Base-by-base conservation (phyloP, 2,797 vertebrate species). In the Manis crassicaudata region DNA sequence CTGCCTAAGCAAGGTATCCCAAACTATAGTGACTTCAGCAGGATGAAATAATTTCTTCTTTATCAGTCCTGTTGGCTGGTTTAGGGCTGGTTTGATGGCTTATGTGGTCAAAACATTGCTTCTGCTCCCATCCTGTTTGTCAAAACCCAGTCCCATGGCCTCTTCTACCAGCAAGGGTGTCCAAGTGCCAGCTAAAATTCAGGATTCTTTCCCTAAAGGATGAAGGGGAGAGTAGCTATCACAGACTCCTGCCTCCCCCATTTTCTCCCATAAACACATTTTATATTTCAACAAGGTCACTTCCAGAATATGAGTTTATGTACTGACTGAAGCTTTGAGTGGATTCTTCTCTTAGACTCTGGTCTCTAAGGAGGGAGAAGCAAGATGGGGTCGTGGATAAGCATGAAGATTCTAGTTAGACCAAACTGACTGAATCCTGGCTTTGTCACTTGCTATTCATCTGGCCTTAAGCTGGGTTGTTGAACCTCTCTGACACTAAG, bases 331-430 rank as follows among this genome's bases (percentile, higher is more conserved):
- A 68, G 40, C 52, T 90, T 60, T 68, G 52, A 68, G 16, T 20
- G 12, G 90, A 63, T 35, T 67, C 13, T 73, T 68, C 35, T 58
- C 37, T 32, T 4, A 60, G 52, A 43, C 54, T 8, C 50, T 7
- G 20, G 56, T 29, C 65, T 23, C 29, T 18, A 23, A 84, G 46
- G 70, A 79, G 58, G 80, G 82, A 54, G 95, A 76, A 87, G 27
- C 50, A 75, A 50, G 62, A 13, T 2, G 7, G 76, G 29, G 5
- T 32, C 3, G 8, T 14, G 43, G 56, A 37, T 50, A 60, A 52
- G n/a, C 13, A 14, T 43, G 52, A 10, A 21, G 50, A 29, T 54
- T 93, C 37, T 18, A 50, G 43, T 73, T 70, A 88, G 82, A 72
- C 6, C 68, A 77, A 29, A 6, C 13, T 65, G 35, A 43, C 20